These are phyloP conservation scores for Galeopterus variegatus DNA, from an alignment of 2,113 vertebrate genomes.

Conservation along the genomic window DNA sequence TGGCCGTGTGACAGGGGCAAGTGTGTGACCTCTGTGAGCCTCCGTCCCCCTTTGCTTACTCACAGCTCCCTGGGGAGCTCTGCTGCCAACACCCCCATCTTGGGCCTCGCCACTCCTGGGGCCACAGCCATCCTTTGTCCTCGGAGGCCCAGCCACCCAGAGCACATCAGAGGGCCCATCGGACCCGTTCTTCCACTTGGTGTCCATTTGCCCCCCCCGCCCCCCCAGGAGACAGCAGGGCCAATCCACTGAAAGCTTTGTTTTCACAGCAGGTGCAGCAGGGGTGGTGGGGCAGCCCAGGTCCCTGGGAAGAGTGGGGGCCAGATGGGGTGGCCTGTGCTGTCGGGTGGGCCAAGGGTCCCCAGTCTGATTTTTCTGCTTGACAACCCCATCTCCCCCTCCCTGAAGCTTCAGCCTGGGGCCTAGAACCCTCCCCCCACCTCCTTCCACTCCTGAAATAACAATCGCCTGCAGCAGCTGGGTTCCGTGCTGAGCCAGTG, in stretches of 20 bases:
- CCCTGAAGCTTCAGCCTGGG: background rate
- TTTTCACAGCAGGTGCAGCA: background rate
- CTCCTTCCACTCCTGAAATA: constrained; percentile 21
- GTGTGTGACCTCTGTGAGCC: background rate
- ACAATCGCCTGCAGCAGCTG: background rate
- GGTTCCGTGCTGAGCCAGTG: background rate
- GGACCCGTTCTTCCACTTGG: background rate
- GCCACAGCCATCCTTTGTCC: background rate
- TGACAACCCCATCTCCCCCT: background rate
- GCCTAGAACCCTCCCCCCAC: background rate
- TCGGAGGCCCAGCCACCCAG: background rate
- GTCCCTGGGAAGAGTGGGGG: background rate
- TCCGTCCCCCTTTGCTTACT: background rate
- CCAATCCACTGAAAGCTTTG: background rate
- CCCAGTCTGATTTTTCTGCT: background rate
- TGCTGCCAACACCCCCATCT: no score
- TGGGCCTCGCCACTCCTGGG: accelerated
- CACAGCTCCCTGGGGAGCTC: background rate
- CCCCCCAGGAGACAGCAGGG: background rate
- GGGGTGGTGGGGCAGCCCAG: background rate
- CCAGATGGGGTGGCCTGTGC: background rate
- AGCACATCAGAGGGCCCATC: background rate
- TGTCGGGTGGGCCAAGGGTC: accelerated
- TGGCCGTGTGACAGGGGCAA: accelerated
- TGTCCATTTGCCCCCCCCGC: background rate